These are phyloP conservation scores for Carassius carassius DNA, from an alignment of 2,113 vertebrate species.

Conservation along the genomic window DNA sequence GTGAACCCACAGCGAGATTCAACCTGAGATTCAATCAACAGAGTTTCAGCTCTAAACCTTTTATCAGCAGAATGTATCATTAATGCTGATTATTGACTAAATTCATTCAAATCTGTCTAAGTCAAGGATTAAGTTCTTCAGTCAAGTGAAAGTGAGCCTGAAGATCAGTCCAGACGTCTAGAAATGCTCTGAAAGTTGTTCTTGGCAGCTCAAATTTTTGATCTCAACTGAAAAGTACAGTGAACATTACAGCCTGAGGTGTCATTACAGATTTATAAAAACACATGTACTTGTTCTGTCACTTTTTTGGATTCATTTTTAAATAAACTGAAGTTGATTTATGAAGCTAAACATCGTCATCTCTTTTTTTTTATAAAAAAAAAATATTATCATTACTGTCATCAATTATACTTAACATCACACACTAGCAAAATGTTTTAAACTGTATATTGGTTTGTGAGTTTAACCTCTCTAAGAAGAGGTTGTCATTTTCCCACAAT, in stretches of 20 bases:
- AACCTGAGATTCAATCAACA: constrained; percentile 32
- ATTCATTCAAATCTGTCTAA: constrained; percentile 36
- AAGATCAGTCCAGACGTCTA: not conserved
- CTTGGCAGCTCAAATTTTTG: constrained; percentile 4
- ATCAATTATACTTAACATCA: not conserved
- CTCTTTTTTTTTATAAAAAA: no score
- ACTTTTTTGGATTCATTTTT: not conserved
- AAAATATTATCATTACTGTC: constrained; percentile 1
- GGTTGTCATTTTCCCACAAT: constrained; percentile 19
- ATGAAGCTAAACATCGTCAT: not conserved
- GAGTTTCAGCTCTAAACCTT: not conserved
- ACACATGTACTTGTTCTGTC: not conserved
- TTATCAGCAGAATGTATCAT: constrained; percentile 42
- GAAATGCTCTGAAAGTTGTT: not conserved
- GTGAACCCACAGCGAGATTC: constrained; percentile 4
- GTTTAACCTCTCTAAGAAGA: not conserved
- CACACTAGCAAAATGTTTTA: not conserved
- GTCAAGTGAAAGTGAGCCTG: not conserved
- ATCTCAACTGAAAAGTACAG: not conserved
- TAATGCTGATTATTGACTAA: constrained; percentile 33
- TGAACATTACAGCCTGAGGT: not conserved
- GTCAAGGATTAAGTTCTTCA: constrained; percentile 31
- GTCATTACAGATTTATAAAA: not conserved
- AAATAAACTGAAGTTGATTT: not conserved
- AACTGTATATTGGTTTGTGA: not conserved